Evolutionary conservation across 2,888 invertebrate species (phyloP), one percentile per base, ranked within the genome.

Genomic region (Agonopterix arenella): DNA sequence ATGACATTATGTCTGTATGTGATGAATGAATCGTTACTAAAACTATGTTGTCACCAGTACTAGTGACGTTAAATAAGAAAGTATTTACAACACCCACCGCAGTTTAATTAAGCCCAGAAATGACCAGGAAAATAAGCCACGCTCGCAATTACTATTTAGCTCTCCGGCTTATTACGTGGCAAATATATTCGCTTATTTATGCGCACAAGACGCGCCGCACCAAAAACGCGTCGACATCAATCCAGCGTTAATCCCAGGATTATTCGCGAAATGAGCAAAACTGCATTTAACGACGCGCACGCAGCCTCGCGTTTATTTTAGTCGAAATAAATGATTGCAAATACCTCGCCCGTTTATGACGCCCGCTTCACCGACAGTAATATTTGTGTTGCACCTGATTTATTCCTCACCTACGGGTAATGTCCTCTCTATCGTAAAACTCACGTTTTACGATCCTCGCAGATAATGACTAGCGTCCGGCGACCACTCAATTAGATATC

Each of bases 331-430:
- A 75, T 71, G 68, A 69, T 71, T 59, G 66, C 68, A 59, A 67
- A 70, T 68, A 66, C 67, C 65, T 62, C 60, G 57, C 53, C 59
- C 76, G 73, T 78, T 82, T 84, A 83, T 82, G 83, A 83, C 68
- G 75, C 70, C 64, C 64, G 62, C 60, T 55, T 54, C 50, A 62
- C 66, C 73, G 80, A 78, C 81, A 78, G 71, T 78, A 72, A 80
- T 81, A 80, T 80, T 79, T 77, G 80, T 68, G 73, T 68, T 71
- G 66, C 68, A 68, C 66, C 76, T 84, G 83, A 85, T 84, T 84
- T 83, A 84, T 76, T 61, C 61, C 51, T 62, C 68, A 68, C 65
- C 70, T 65, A 66, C 59, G 62, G 65, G 57, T 54, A 59, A 54
- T 53, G 57, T 58, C 58, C 52, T 53, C 65, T 66, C 58, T 58